Evolutionary conservation across 2,113 vertebrate genomes (phyloP), one percentile per base, ranked within the genome.

Genomic region (Dissostichus mawsoni): DNA sequence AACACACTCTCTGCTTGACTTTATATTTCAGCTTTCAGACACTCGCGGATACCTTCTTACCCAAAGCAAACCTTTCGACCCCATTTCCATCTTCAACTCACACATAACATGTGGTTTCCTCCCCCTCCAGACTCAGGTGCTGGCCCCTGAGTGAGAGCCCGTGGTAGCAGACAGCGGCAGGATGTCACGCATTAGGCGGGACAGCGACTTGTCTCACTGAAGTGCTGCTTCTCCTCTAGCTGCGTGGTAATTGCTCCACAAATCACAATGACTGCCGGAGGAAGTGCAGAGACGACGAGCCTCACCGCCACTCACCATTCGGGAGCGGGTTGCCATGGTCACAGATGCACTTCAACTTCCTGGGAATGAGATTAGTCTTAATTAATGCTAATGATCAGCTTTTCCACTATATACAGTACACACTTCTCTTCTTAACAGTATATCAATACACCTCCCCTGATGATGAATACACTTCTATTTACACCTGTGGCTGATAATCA

Each of bases 221-320:
- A 86, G 85, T 84, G 83, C 71, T 83, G 63, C 71, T 82, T 90
- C 76, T 84, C 76, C 57, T 76, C 76, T 66, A 23, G 75, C 82
- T 75, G 84, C 51, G 82, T 55, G 74, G 76, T 87, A 92, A 92
- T 90, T 91, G 84, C 86, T 87, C 84, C 76, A 90, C 91, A 93
- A 90, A 92, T 93, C 86, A 86, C 82, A 79, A 87, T 83, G 85
- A 80, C 87, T 87, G 81, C 85, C 36, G 55, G 57, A 81, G 75
- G 82, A 69, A 79, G 83, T 18, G 83, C 64, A 70, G 79, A 75
- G 76, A 69, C 84, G 52, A 53, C 58, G 3, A 73, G 79, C 71
- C 61, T 73, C 59, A 0, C 25, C 47, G 50, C 65, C 63, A 51
- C 69, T 84, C 76, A 69, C 72, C 57, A 69, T 86, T 84, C 83